Base-by-base conservation (phyloP, 2,113 vertebrate species). In the Strix aluco region DNA sequence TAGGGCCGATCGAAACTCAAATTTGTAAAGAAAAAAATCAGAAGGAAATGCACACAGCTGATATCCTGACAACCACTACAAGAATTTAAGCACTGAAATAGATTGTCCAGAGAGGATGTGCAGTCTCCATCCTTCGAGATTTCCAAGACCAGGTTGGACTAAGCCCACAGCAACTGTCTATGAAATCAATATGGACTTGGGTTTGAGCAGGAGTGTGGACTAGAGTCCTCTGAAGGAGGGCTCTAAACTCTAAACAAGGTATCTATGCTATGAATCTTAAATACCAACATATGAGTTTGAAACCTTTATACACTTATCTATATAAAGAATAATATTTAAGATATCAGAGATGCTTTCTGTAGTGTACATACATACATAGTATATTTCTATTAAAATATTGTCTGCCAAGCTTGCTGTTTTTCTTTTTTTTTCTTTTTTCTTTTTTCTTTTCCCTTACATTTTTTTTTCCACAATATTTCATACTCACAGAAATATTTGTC, bases 191-290 rank as follows among this genome's bases (percentile, higher is more conserved):
- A 73, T 2, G 52, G 63, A 84, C 23, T 19, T 12, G 49, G 29
- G 21, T 67, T 74, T 49, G 25, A 73, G 34, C 20, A 44, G 23
- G 13, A 72, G 5, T 3, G 5, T 75, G 38, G n/a, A 51, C 29
- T 30, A 22, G 1, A 63, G 17, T 59, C 57, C 23, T 79, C 25
- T 15, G 0, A 3, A 57, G 32, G 29, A 61, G 22, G 6, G 2
- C 11, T 86, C 23, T 54, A 44, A 75, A 66, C 90, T 54, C 42
- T 73, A 42, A 70, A 42, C 19, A 32, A 36, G 3, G 4, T 38
- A 34, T 19, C 21, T 29, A 16, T 51, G 5, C 32, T 72, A 5
- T 26, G 23, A 86, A 58, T 44, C 25, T 78, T 58, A 84, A 66
- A 61, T 46, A 62, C 1, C 7, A 52, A 42, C 40, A 54, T 16